Percentiles rank a stretch among this genome's conserved stretches.
Conservation (phyloP, 2,888 invertebrate species). For the Caenorhabditis sp. region DNA sequence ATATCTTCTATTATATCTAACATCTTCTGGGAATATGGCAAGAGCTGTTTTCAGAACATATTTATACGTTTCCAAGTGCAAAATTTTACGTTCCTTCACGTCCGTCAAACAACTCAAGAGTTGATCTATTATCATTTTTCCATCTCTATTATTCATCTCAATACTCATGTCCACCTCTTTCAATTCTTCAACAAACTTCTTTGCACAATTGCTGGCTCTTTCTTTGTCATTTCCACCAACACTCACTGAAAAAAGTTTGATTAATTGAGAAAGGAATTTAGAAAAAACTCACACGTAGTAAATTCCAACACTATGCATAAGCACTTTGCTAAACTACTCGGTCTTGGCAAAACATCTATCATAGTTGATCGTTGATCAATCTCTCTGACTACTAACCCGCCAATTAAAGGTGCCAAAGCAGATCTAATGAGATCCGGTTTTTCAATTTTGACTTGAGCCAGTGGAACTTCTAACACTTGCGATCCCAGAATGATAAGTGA, state of each 20-base stretch:
- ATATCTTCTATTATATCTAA: neutral
- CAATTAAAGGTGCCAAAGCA: neutral
- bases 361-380: neutral
- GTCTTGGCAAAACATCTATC: neutral
- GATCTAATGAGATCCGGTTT: neutral
- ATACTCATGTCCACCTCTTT: neutral
- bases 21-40: neutral
- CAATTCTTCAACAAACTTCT: neutral
- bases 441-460: neutral
- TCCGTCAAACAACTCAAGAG: neutral
- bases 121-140: neutral
- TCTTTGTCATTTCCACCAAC: neutral
- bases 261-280: too few relatives aligned
- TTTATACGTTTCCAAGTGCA: neutral
- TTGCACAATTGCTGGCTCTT: neutral
- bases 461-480: neutral
- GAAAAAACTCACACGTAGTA: slow-evolving; percentile 14
- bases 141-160: neutral
- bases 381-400: neutral
- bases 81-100: neutral
- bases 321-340: neutral
- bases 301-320: slow-evolving; percentile 1
- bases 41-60: neutral
- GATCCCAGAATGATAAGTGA: neutral
- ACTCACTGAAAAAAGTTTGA: neutral